Base-by-base conservation (phyloP, 2,113 vertebrate species). In the Protobothrops mucrosquamatus region DNA sequence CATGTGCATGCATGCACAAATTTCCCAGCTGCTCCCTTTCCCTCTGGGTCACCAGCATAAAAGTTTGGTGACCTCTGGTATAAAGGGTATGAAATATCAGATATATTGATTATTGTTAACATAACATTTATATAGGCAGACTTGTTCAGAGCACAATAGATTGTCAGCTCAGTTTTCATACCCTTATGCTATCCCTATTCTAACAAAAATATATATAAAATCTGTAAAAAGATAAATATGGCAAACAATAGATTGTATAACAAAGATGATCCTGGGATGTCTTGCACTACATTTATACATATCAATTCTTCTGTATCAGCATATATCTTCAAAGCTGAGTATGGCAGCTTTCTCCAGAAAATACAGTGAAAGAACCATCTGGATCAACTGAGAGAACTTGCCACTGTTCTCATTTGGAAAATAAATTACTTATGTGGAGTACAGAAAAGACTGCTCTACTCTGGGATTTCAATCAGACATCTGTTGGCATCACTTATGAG, bases 401-500 rank as follows among this genome's bases (percentile, higher is more conserved):
- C 55, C 20, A 85, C 43, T 86, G 22, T 90, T 93, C 29, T 51
- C 43, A 43, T 90, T 56, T 93, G 69, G 74, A 18, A 64, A 87
- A 51, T 9, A 90, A 90, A 69, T 87, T 48, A n/a, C 56, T 90
- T 54, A 87, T 81, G 23, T 81, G 87, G 87, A 52, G 55, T 39
- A 55, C 34, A 90, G 89, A 93, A 93, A 93, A 57, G 9, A 81
- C 43, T 87, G 86, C 23, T 90, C 34, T 90, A 87, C 12, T 46
- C 46, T 52, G 51, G 6, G 89, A 43, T 34, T 93, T 93, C 89
- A 87, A 59, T 90, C 34, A 86, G 46, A 57, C 92, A 90, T 90
- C 89, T 93, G 89, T 90, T 57, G 90, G 92, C 74, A 90, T 54
- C 10, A 9, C 56, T 87, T 92, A 89, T 61, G 29, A 93, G 88